phyloP scores from a whole-genome alignment of 2,888 invertebrate genomes.

The Coremacera marginata region DNA sequence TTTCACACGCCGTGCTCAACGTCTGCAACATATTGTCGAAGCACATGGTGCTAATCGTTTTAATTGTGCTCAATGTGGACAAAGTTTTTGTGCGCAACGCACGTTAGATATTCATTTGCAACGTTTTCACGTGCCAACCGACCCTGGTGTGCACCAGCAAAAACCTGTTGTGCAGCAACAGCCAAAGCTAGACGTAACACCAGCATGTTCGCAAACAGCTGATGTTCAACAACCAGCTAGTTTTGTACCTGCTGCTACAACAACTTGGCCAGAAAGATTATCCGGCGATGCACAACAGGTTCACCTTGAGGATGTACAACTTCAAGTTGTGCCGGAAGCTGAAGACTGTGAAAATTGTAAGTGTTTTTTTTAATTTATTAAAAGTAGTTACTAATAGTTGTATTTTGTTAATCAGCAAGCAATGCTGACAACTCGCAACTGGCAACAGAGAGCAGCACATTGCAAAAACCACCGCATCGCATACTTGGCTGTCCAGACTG shows the following conservation, averaged over 20 bases:
- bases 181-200: constrained; percentile 13
- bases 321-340: constrained; percentile 50
- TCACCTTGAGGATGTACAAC: constrained; percentile 58
- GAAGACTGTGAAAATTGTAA: constrained; percentile 47
- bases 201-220: constrained; percentile 4
- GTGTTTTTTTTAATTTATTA: constrained; percentile 10
- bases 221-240: neutral
- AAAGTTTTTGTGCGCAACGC: constrained; percentile 60
- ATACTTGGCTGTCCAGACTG: constrained; percentile 65
- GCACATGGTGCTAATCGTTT: constrained; percentile 59
- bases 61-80: constrained; percentile 62
- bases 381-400: neutral
- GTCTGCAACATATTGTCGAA: constrained; percentile 59
- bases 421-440: constrained; percentile 6
- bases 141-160: neutral
- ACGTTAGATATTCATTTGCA: constrained; percentile 61
- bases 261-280: constrained; percentile 15
- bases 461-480: constrained; percentile 48
- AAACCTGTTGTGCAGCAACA: constrained; percentile 21
- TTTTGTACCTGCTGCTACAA: neutral
- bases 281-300: constrained; percentile 44
- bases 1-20: constrained; percentile 57
- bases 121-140: constrained; percentile 56
- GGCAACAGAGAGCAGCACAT: constrained; percentile 24
- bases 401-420: constrained; percentile 25